A percentile compares a stretch with the other conserved stretches of the same genome.
phyloP scores from a whole-genome alignment of 2,888 invertebrate genomes.

The Cerceris rybyensis region DNA sequence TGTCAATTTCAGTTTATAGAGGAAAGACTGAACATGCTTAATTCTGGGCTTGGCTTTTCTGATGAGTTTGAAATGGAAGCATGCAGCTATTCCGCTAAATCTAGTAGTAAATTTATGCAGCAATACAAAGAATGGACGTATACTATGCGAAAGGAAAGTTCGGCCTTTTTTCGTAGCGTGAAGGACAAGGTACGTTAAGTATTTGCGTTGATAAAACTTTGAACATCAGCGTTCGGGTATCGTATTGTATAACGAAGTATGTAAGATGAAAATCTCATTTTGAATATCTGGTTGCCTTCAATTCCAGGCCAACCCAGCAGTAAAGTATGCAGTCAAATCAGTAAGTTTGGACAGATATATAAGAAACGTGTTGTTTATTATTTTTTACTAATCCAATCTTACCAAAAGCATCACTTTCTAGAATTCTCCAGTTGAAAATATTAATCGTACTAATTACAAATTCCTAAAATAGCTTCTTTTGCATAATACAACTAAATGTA shows the following conservation, averaged over 20 bases:
- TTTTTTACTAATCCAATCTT: slow-evolving; percentile 5
- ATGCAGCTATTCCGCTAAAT: slow-evolving; percentile 87
- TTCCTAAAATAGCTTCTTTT: neutral
- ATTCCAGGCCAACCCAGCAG: slow-evolving; percentile 94
- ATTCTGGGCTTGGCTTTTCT: slow-evolving; percentile 95
- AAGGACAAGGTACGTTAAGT: slow-evolving; percentile 88
- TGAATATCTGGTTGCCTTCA: slow-evolving; percentile 74
- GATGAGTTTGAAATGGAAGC: slow-evolving; percentile 98
- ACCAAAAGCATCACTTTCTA: slow-evolving; percentile 2
- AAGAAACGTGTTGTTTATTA: slow-evolving; percentile 3
- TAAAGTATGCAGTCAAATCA: slow-evolving; percentile 96
- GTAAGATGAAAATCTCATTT: slow-evolving; percentile 20
- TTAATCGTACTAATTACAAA: neutral
- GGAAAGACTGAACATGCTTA: slow-evolving; percentile 94
- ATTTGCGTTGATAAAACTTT: neutral
- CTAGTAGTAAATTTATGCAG: slow-evolving; percentile 85
- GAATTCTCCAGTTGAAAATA: neutral
- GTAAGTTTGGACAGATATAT: slow-evolving; percentile 85
- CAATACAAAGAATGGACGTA: slow-evolving; percentile 92
- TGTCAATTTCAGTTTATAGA: slow-evolving; percentile 91
- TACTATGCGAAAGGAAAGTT: slow-evolving; percentile 90
- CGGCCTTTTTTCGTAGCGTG: slow-evolving; percentile 92
- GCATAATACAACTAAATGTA: no score
- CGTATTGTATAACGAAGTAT: neutral
- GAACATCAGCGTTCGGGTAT: neutral